These are phyloP conservation scores for Notolepis coatsorum DNA, from an alignment of 2,797 vertebrate genomes.

Conservation along the genomic window DNA sequence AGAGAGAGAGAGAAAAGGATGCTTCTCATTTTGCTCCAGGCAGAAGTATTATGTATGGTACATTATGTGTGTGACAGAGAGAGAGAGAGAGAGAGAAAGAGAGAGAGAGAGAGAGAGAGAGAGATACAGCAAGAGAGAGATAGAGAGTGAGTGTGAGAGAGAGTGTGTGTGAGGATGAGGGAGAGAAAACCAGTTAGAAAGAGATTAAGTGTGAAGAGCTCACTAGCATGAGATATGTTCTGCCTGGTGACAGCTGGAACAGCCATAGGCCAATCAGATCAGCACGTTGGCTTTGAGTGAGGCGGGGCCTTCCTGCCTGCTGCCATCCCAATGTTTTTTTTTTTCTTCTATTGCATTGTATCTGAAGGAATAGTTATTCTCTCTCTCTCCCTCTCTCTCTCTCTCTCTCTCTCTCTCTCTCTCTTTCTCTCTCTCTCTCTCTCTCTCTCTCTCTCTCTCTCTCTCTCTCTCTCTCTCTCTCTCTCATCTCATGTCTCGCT, in stretches of 20 bases:
- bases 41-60: no score
- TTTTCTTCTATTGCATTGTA: conserved; percentile 62
- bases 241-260: conserved; percentile 87
- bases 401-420: conserved; percentile 5
- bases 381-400: conserved; percentile 1
- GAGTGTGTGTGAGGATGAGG: conserved; percentile 48
- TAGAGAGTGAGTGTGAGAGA: not conserved
- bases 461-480: conserved; percentile 1
- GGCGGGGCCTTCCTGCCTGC: conserved; percentile 73
- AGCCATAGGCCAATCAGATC: conserved; percentile 77
- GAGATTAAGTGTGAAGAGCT: conserved; percentile 76
- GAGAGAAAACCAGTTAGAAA: conserved; percentile 59
- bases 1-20: not conserved
- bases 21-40: no score
- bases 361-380: conserved; percentile 48
- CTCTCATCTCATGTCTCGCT: no score
- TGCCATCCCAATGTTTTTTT: conserved; percentile 51
- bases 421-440: not conserved
- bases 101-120: conserved; percentile 39
- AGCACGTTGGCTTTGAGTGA: conserved; percentile 65
- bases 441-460: conserved; percentile 11
- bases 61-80: no score
- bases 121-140: conserved; percentile 39
- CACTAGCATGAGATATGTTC: conserved; percentile 79
- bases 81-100: conserved; percentile 35